Evolutionary conservation across 1,140 invertebrate genomes (phyloP), one percentile per base, ranked within the genome.

Genomic region (Augochlora pura): DNA sequence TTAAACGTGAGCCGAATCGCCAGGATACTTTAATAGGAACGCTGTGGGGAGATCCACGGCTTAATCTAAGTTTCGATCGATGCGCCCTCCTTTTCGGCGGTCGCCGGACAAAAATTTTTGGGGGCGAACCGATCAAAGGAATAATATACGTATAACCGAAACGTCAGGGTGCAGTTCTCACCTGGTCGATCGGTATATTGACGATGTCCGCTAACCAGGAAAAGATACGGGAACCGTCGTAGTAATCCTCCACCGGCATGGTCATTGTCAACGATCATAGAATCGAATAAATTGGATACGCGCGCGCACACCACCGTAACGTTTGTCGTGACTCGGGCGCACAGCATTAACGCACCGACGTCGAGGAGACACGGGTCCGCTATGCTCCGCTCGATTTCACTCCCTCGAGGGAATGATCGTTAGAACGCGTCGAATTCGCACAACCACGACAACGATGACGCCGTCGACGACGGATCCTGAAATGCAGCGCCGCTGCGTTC

Each of bases 111-210:
- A 62, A 69, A 62, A n/a, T n/a, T 49, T 77, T 62, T 49, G 42
- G 32, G 9, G 42, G 16, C 25, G 25, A 14, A 27, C 8, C 32
- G 39, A 5, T 7, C 16, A 21, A 21, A 16, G 6, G 52, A 0
- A 8, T 21, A 8, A 54, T 3, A 21, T 16, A 38, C 7, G 27
- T 27, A 4, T 38, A 39, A 18, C 1, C 5, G 21, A 67, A 82
- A 83, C 67, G 70, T 64, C 9, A 52, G 54, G 71, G 12, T 4
- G 32, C 32, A 70, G 52, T 63, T 71, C 81, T 80, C 57, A 96
- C 95, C 93, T 95, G 94, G 91, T 96, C 95, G 74, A 96, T 92
- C 59, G 94, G 94, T 42, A 96, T 86, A 60, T 94, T 94, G 65
- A 93, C 88, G 71, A 93, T 84, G 66, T 95, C 92, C n/a, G 94